Evolutionary conservation across 2,888 invertebrate species (phyloP), one percentile per base, ranked within the genome.

Genomic region (Stenodera caucasica): DNA sequence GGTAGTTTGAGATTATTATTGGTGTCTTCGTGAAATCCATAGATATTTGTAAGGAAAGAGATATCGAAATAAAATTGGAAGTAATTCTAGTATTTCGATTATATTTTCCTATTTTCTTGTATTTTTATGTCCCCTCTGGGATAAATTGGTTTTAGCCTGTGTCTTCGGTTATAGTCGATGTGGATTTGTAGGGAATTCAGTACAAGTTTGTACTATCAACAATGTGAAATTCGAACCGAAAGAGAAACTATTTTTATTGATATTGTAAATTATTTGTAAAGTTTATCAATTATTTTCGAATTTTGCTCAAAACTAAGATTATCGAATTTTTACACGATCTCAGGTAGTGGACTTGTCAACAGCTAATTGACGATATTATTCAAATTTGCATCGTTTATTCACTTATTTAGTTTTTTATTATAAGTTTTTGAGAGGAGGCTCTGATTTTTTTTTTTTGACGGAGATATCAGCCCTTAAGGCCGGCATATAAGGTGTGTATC

Each of bases 401-500:
- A 29, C n/a, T n/a, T n/a, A n/a, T n/a, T n/a, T n/a, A n/a, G n/a
- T n/a, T n/a, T n/a, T n/a, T n/a, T n/a, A n/a, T n/a, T n/a, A n/a
- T n/a, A n/a, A n/a, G n/a, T n/a, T n/a, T n/a, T n/a, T n/a, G 8
- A 29, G n/a, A 2, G 0, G n/a, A 2, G 4, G 33, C 12, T 12
- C n/a, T 33, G 11, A 12, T 33, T 33, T 33, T 35, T 35, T 14
- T 18, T 15, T 15, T 40, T 15, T 40, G n/a, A n/a, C n/a, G n/a
- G n/a, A n/a, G n/a, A n/a, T n/a, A n/a, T n/a, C n/a, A n/a, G 18
- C 40, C 40, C 40, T 40, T 18, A 40, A 40, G 40, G 18, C 40
- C 21, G 4, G 18, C 21, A 2, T 21, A 11, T 18, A 37, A 37
- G 37, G 40, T 40, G 64, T 64, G 57, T 64, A 64, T 64, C 61